A percentile compares a stretch with the other conserved stretches of the same genome.
Evolutionary conservation across 2,797 vertebrate species (phyloP).

Genomic region (Capromys pilorides): DNA sequence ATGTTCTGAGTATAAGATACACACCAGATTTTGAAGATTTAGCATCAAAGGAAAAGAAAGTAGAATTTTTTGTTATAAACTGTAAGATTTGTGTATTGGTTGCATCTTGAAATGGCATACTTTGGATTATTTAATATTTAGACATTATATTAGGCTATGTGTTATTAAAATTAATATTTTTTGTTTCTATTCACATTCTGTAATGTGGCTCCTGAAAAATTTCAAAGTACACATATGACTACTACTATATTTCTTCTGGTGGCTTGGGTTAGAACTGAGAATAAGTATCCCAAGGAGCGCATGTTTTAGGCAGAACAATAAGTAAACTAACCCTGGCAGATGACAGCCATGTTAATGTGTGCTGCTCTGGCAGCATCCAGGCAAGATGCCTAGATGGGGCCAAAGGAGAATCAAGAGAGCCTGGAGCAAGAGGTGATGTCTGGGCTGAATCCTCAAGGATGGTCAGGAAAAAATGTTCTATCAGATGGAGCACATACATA

Average conservation of each 20-base stretch:
- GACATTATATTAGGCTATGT: not conserved
- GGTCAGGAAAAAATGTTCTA: not conserved
- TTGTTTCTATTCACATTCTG: not conserved
- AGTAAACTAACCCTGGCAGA: not conserved
- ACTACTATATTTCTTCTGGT: not conserved
- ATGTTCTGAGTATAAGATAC: not conserved
- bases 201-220: not conserved
- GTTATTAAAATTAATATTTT: constrained; percentile 24
- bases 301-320: not conserved
- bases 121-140: not conserved
- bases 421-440: not conserved
- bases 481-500: not conserved
- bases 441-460: not conserved
- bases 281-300: not conserved
- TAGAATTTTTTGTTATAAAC: not conserved
- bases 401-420: not conserved
- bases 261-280: not conserved
- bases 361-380: not conserved
- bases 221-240: not conserved
- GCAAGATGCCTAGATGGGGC: not conserved
- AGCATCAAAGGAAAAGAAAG: not conserved
- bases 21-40: not conserved
- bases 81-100: not conserved
- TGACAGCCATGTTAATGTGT: not conserved
- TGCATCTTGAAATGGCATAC: not conserved